These are phyloP conservation scores for Ptychochromis oligacanthus DNA, from an alignment of 2,113 vertebrate genomes.

Conservation along the genomic window DNA sequence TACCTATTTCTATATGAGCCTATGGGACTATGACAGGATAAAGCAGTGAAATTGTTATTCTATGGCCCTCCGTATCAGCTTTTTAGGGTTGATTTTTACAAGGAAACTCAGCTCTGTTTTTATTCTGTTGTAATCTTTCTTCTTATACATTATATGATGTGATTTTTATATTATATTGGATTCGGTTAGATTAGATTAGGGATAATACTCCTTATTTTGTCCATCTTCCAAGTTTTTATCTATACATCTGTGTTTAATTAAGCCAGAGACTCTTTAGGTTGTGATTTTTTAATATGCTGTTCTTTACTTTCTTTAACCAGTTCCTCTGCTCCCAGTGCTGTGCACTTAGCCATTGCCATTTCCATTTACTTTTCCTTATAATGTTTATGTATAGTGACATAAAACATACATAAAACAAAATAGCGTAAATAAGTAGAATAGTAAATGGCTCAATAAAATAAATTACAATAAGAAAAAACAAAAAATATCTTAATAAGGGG, in stretches of 20 bases:
- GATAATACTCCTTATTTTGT: background rate
- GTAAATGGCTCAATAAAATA: too few species aligned
- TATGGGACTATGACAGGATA: background rate
- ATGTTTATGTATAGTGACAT: background rate
- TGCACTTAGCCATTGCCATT: background rate
- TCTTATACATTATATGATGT: background rate
- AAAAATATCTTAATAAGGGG: too few species aligned
- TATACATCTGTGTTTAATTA: background rate
- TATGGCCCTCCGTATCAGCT: background rate
- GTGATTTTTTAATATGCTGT: background rate
- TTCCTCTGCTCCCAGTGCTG: accelerated
- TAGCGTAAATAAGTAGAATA: background rate
- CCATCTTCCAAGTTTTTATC: background rate
- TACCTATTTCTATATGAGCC: background rate
- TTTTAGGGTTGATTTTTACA: background rate
- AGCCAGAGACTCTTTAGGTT: background rate
- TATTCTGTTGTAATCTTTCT: background rate
- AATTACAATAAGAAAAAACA: too few species aligned
- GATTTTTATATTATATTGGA: too few species aligned
- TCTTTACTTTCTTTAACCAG: background rate
- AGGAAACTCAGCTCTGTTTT: background rate
- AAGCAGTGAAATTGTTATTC: background rate
- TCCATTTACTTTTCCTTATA: background rate
- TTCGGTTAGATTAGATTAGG: too few species aligned
- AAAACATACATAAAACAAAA: background rate